Conservation (phyloP, 2,888 invertebrate species). For the Ethmia dodecea region DNA sequence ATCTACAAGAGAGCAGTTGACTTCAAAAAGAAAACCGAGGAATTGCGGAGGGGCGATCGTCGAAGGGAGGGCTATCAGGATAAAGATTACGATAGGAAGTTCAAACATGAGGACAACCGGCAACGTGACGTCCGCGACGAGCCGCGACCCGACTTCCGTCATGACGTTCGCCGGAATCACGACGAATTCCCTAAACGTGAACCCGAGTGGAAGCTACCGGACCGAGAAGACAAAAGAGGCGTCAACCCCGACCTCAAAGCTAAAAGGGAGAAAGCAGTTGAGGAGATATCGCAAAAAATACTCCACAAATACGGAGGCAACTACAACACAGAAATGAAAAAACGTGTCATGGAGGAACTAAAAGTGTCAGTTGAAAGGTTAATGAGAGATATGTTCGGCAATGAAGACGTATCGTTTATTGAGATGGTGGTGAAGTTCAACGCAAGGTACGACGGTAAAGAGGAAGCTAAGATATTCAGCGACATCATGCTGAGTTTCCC, state of each 20-base stretch:
- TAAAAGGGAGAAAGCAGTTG: constrained; percentile 50
- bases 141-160: not conserved
- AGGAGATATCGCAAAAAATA: constrained; percentile 43
- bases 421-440: constrained; percentile 56
- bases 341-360: constrained; percentile 39
- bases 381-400: constrained; percentile 47
- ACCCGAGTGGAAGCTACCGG: not conserved
- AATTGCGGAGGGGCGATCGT: constrained; percentile 33
- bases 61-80: constrained; percentile 23
- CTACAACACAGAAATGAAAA: constrained; percentile 28
- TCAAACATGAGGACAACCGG: constrained; percentile 1
- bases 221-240: not conserved
- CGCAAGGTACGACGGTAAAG: constrained; percentile 35
- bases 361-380: constrained; percentile 30
- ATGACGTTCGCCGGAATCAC: not conserved
- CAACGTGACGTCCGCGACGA: not conserved
- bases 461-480: constrained; percentile 45
- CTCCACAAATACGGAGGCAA: constrained; percentile 34
- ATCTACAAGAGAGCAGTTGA: constrained; percentile 53
- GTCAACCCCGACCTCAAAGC: constrained; percentile 25
- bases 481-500: constrained; percentile 46
- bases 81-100: constrained; percentile 6
- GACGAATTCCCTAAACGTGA: not conserved
- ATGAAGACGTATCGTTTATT: constrained; percentile 51
- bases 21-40: constrained; percentile 50